phyloP scores from a whole-genome alignment of 2,888 invertebrate genomes.

The Baronia brevicornis region DNA sequence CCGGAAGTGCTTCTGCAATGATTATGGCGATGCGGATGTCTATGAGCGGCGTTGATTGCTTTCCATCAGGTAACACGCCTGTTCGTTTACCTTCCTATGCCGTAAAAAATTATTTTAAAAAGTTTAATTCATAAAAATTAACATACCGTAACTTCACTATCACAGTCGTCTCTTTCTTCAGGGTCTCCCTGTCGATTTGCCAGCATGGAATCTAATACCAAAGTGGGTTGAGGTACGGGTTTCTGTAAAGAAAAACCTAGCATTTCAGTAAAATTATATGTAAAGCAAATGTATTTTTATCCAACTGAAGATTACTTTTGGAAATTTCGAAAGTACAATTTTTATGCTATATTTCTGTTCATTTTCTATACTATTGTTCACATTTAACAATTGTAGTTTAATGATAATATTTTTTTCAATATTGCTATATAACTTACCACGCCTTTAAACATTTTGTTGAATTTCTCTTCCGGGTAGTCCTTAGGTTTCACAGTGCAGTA shows the following conservation, averaged over 20 bases:
- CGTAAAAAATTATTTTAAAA: no score
- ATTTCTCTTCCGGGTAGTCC: constrained; percentile 45
- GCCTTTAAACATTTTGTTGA: constrained; percentile 44
- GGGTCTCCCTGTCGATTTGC: constrained; percentile 48
- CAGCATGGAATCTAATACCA: constrained; percentile 29
- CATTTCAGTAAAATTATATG: background rate
- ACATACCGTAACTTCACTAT: constrained; percentile 39
- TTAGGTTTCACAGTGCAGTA: constrained; percentile 48
- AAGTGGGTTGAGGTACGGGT: constrained; percentile 31
- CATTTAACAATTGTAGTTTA: no score
- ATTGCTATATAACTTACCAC: constrained; percentile 33
- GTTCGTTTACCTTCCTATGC: no score
- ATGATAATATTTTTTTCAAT: no score
- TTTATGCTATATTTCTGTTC: no score
- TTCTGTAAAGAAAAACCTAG: constrained; percentile 34
- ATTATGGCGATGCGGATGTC: no score
- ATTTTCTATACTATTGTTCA: no score
- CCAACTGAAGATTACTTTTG: background rate
- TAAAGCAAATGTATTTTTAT: no score
- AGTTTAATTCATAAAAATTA: constrained; percentile 1
- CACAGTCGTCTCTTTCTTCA: constrained; percentile 43
- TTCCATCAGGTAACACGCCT: no score
- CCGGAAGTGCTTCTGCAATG: no score
- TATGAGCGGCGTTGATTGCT: no score
- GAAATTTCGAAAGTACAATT: background rate